Evolutionary conservation across 30 jellyfish, hydroid and myxozoan species (phyloP).

Genomic region (Turritopsis rubra): DNA sequence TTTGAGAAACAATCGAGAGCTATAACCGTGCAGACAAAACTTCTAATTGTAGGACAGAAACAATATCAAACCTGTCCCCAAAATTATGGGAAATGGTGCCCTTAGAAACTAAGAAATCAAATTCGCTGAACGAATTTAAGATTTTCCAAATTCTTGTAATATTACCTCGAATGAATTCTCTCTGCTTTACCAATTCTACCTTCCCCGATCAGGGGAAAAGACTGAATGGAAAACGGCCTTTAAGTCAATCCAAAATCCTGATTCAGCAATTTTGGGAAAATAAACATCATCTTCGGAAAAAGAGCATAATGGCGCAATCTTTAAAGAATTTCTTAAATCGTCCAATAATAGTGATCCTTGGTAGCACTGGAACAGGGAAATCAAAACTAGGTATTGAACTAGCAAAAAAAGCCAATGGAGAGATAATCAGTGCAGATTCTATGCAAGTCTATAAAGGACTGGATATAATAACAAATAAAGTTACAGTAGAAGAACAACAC

Average conservation of each 20-base stretch:
- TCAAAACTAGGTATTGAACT: slow-evolving; percentile 79
- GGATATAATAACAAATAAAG: slow-evolving; percentile 82
- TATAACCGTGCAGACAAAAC: background rate
- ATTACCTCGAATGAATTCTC: too few species aligned
- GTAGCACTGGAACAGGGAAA: slow-evolving; percentile 96
- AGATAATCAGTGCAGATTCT: slow-evolving; percentile 91
- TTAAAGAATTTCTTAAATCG: background rate
- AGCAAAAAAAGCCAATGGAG: slow-evolving; percentile 76
- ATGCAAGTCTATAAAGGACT: slow-evolving; percentile 95
- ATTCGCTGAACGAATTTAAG: too few species aligned
- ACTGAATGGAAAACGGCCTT: too few species aligned
- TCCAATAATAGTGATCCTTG: slow-evolving; percentile 77
- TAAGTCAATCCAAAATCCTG: too few species aligned
- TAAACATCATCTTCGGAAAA: background rate
- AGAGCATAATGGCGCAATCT: background rate
- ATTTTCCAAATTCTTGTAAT: too few species aligned
- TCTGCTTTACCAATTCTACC: too few species aligned
- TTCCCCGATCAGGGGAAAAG: background rate
- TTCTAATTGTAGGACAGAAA: background rate
- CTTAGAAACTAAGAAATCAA: background rate
- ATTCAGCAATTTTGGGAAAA: background rate
- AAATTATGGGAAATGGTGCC: background rate
- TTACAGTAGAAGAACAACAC: slow-evolving; percentile 50
- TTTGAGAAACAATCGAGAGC: too few species aligned
- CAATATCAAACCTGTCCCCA: background rate